These are phyloP conservation scores for Orcinus orca DNA, from an alignment of 2,113 vertebrate species.

Conservation along the genomic window DNA sequence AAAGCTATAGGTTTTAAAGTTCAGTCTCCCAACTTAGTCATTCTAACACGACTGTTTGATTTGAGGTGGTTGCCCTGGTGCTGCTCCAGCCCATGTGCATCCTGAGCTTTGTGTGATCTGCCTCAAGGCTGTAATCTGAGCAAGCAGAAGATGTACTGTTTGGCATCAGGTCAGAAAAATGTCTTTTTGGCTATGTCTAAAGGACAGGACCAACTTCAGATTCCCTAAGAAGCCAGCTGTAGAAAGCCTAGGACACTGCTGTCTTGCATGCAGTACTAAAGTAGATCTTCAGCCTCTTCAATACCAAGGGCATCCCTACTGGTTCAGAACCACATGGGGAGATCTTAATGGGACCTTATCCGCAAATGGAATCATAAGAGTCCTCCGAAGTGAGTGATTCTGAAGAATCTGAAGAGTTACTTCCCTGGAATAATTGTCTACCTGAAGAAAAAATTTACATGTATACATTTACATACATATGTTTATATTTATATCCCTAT, in stretches of 20 bases:
- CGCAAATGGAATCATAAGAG: background rate
- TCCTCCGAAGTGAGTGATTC: background rate
- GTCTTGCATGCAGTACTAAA: background rate
- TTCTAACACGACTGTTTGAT: background rate
- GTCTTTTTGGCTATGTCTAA: slow-evolving; percentile 13
- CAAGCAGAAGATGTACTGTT: background rate
- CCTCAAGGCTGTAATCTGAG: slow-evolving; percentile 22
- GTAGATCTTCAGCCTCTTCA: background rate
- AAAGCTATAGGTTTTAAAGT: slow-evolving; percentile 37
- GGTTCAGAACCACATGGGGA: background rate
- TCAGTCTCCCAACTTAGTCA: background rate
- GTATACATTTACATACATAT: background rate
- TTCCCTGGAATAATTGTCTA: slow-evolving; percentile 35
- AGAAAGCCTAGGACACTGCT: background rate
- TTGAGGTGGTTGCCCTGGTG: background rate
- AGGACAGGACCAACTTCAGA: slow-evolving; percentile 52
- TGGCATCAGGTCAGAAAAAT: slow-evolving; percentile 31
- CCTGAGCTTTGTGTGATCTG: slow-evolving; percentile 24
- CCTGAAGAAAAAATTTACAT: background rate
- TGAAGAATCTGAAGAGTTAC: background rate
- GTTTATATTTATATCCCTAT: background rate
- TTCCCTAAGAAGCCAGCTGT: slow-evolving; percentile 29
- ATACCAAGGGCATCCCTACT: background rate
- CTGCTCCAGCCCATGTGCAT: background rate
- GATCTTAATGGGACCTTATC: background rate